phyloP scores from a whole-genome alignment of 2,797 vertebrate genomes.

The Lophura swinhoii region DNA sequence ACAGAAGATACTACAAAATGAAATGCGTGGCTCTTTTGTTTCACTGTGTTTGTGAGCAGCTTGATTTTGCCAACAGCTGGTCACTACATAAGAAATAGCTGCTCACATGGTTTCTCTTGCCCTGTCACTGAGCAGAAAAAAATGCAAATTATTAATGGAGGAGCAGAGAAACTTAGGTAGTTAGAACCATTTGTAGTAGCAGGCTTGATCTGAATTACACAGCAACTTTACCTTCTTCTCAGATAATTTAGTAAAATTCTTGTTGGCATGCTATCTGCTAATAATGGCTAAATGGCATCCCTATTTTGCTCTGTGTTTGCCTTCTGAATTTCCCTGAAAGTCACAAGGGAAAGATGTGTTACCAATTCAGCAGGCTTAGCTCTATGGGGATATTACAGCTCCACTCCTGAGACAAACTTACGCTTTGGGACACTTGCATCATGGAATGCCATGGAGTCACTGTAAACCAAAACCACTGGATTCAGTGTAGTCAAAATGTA shows the following conservation, averaged over 20 bases:
- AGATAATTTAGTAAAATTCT: not conserved
- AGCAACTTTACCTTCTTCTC: not conserved
- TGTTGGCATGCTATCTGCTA: not conserved
- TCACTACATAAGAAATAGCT: not conserved
- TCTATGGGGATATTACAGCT: not conserved
- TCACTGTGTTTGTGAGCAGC: not conserved
- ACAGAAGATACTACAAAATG: not conserved
- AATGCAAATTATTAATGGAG: not conserved
- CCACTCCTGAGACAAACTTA: not conserved
- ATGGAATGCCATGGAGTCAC: not conserved
- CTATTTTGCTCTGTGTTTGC: not conserved
- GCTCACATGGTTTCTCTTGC: not conserved
- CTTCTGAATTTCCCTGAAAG: not conserved
- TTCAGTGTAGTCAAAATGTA: not conserved
- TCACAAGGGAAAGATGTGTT: not conserved
- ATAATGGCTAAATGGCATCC: not conserved
- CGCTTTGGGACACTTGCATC: not conserved
- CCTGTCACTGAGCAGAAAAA: not conserved
- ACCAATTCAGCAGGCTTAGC: not conserved
- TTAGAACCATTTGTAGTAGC: not conserved
- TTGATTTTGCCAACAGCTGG: not conserved
- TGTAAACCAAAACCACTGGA: not conserved
- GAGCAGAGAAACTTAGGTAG: not conserved
- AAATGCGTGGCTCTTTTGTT: accelerated
- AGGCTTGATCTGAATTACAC: not conserved